Evolutionary conservation across 2,888 invertebrate species (phyloP), one percentile per base, ranked within the genome.

Genomic region (Lingula anatina): DNA sequence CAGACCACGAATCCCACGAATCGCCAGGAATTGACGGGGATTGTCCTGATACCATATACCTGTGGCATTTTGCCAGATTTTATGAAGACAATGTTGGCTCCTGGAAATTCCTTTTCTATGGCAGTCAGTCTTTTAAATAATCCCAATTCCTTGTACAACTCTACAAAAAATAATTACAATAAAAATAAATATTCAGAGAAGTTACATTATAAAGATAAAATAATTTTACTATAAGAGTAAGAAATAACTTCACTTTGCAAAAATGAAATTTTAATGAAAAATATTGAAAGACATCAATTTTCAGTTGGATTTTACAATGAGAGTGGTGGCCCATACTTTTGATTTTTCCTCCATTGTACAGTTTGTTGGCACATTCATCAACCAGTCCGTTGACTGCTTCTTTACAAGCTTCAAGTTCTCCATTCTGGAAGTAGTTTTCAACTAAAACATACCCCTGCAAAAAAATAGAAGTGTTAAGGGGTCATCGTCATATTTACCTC

Each of bases 401-500:
- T 44, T 61, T 54, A 25, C 61, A 60, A 5, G 60, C 49, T 40
- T 70, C 66, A 40, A 71, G 48, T 36, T 67, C 68, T 35, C 61
- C 64, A 20, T 58, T 50, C 46, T 47, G 59, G 47, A 70, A 68
- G 45, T 60, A 68, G 21, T 71, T 58, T n/a, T 66, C 62, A 2
- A 74, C 65, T 25, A 72, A 40, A 5, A 71, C 55, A 50, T 60
- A 73, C 2, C 74, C 74, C 73, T 69, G 47, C 7, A 41, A 47
- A 18, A 41, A 3, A 23, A 41, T 15, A 18, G 42, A 9, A 39
- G 12, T 12, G 24, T 12, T 2, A n/a, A 21, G 5, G 18, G 15
- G 18, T 21, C 4, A 44, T 12, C 3, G 9, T 2, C 18, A 18
- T 9, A 25, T n/a, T n/a, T n/a, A n/a, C n/a, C n/a, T n/a, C n/a